Percentiles rank a stretch among this genome's conserved stretches.
These are phyloP conservation scores for Imbricaverruca yamaguchii DNA, from an alignment of 2,888 invertebrate genomes.

Conservation along the genomic window DNA sequence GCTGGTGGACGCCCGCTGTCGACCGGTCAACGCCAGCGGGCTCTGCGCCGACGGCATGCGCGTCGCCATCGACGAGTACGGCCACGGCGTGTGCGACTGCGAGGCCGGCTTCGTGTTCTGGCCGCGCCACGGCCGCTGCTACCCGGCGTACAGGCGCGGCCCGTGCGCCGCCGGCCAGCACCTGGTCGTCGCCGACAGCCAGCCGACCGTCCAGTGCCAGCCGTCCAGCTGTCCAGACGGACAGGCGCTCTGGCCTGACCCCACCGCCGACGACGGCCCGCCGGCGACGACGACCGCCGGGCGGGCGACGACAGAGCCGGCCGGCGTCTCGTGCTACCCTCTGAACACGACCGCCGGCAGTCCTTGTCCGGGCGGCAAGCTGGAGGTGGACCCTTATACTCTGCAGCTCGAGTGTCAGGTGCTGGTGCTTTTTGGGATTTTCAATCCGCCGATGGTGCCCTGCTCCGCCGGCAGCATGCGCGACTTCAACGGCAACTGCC, in stretches of 20 bases:
- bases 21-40: not conserved
- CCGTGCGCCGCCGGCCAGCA: not conserved
- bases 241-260: not conserved
- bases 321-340: not conserved
- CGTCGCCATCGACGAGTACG: not conserved
- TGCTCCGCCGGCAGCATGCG: conserved; percentile 53
- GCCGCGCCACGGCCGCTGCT: not conserved
- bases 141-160: not conserved
- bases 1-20: not conserved
- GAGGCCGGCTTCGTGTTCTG: not conserved
- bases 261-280: not conserved
- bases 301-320: too few relatives aligned
- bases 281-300: too few relatives aligned
- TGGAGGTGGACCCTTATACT: not conserved
- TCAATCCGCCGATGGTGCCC: conserved; percentile 52
- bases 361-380: not conserved
- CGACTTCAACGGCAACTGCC: conserved; percentile 52
- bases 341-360: not conserved
- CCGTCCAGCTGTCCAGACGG: not conserved
- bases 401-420: not conserved
- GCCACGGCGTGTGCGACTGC: not conserved
- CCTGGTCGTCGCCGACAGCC: not conserved
- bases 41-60: not conserved
- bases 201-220: not conserved
- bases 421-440: conserved; percentile 47